Conservation (phyloP, 2,797 vertebrate genomes). For the Chelonia mydas region DNA sequence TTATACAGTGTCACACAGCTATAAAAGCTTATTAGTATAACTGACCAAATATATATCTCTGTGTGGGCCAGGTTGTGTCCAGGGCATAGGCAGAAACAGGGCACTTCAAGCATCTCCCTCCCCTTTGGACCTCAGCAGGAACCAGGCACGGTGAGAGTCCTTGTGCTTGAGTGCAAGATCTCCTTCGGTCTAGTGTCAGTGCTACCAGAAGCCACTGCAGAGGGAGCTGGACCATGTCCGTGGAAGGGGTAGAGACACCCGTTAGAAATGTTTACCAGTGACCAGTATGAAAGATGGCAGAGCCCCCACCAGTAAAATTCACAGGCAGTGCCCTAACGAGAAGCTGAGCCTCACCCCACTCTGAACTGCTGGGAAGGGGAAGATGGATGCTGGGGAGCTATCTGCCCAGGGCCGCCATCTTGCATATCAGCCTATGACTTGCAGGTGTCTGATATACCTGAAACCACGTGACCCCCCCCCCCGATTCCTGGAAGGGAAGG, state of each 20-base stretch:
- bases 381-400: background rate
- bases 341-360: background rate
- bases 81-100: background rate
- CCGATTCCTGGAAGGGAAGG: background rate
- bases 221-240: background rate
- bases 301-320: background rate
- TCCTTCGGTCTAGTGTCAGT: no score
- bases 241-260: background rate
- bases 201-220: no score
- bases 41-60: background rate
- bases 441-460: background rate
- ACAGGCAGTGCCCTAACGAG: no score
- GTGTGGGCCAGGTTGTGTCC: background rate
- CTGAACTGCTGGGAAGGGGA: background rate
- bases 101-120: background rate
- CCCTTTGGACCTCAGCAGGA: background rate
- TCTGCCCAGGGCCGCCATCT: background rate
- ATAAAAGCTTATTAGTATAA: background rate
- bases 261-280: background rate
- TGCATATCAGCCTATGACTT: background rate
- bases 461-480: no score
- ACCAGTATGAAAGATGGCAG: background rate
- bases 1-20: background rate
- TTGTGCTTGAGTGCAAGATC: no score
- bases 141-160: no score